phyloP scores from a whole-genome alignment of 2,888 invertebrate genomes.

The Iselma pallidipennis region DNA sequence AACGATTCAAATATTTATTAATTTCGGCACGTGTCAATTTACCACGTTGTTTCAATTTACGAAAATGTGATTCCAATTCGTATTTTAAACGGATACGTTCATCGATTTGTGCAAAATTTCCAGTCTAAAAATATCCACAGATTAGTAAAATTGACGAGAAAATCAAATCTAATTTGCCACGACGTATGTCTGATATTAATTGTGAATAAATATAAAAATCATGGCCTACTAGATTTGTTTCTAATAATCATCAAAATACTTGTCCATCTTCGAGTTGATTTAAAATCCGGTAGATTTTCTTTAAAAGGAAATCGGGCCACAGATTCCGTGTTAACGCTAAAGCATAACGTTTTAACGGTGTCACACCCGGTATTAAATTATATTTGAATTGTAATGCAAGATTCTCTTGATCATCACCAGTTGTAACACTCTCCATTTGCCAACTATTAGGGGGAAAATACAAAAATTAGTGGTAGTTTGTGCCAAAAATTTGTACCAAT shows the following conservation, averaged over 20 bases:
- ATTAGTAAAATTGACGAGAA: no score
- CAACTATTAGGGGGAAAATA: constrained; percentile 50
- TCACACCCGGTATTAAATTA: constrained; percentile 64
- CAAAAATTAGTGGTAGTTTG: constrained; percentile 12
- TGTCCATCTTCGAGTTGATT: constrained; percentile 18
- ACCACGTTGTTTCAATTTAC: constrained; percentile 40
- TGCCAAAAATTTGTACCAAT: constrained; percentile 10
- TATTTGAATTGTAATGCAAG: constrained; percentile 66
- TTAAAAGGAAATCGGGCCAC: constrained; percentile 62
- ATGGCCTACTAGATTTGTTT: no score
- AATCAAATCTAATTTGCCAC: no score
- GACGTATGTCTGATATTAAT: no score
- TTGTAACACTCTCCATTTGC: constrained; percentile 55
- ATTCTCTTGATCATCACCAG: constrained; percentile 42
- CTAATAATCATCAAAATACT: neutral
- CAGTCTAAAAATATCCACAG: constrained; percentile 30
- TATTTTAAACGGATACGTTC: constrained; percentile 42
- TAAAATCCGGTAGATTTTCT: constrained; percentile 57
- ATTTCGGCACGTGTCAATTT: constrained; percentile 36
- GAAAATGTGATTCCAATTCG: constrained; percentile 45
- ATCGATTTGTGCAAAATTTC: constrained; percentile 28
- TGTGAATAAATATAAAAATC: no score
- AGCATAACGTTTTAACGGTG: constrained; percentile 67
- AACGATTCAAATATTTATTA: constrained; percentile 35
- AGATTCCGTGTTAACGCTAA: constrained; percentile 66